Evolutionary conservation across 2,113 vertebrate genomes (phyloP).

Genomic region (Galbula dea): DNA sequence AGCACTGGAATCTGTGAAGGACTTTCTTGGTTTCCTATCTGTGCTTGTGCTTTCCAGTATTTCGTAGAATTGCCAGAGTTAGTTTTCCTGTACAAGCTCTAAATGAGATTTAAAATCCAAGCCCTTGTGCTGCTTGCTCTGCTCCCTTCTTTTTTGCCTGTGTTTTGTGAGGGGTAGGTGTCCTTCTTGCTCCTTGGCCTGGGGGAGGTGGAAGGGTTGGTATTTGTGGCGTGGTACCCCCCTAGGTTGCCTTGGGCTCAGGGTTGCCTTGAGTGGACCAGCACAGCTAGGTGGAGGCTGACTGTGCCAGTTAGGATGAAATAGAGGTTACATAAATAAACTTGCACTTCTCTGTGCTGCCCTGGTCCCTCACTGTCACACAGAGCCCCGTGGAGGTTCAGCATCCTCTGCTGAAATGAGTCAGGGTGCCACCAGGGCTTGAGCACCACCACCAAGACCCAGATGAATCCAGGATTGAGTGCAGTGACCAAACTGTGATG

Average conservation of each 20-base stretch:
- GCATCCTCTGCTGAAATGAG: background rate
- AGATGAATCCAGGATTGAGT: background rate
- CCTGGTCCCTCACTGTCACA: background rate
- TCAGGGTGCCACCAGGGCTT: background rate
- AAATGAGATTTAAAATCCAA: background rate
- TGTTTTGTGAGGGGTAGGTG: background rate
- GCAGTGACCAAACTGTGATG: background rate
- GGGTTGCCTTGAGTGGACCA: conserved; percentile 9
- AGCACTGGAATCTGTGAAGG: background rate
- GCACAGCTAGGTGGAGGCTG: conserved; percentile 34
- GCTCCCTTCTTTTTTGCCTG: background rate
- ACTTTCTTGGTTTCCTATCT: background rate
- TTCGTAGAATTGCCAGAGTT: too few species aligned
- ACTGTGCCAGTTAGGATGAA: conserved; percentile 48
- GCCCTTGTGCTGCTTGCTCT: background rate
- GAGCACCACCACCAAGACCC: rapidly evolving
- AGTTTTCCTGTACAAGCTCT: background rate
- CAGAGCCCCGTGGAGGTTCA: background rate
- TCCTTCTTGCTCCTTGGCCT: background rate
- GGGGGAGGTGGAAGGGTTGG: background rate
- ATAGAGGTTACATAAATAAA: conserved; percentile 49
- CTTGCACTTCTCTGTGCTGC: background rate
- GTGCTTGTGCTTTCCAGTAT: background rate
- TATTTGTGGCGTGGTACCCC: conserved; percentile 57
- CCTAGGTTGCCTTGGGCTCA: conserved; percentile 42